Evolutionary conservation across 2,797 vertebrate genomes (phyloP), one percentile per base, ranked within the genome.

Genomic region (Enteromius viviparus): DNA sequence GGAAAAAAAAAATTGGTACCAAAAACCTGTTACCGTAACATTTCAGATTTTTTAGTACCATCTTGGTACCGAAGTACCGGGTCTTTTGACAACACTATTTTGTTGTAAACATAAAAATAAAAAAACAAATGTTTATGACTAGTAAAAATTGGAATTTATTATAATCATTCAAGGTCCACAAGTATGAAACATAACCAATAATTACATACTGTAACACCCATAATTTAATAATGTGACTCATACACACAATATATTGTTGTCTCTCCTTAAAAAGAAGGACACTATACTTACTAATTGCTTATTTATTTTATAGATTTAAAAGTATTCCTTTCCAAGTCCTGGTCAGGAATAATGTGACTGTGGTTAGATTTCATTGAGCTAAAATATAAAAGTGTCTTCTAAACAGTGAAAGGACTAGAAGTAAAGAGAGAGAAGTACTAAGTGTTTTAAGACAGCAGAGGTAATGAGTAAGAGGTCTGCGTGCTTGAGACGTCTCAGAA

Each of bases 401-500:
- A 45, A 71, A 11, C 32, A 58, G 32, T 5, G 72, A 32, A 21
- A 23, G 9, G 19, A 49, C 58, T 15, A 53, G 40, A 29, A 45
- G 68, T 37, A n/a, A 15, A 34, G 40, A 64, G 21, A 55, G 68
- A 78, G 40, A 64, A 26, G 66, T n/a, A 60, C 21, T 51, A 53
- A 17, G 40, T 23, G 29, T 62, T 47, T 76, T 26, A 49, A 47
- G 32, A 40, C 51, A 10, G 55, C 26, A 19, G 32, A 60, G 66
- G 53, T 84, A 40, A 51, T 78, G 82, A 78, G 76, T 78, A 37
- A 78, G 66, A 6, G 42, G 77, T 84, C 82, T 64, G 82, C 53
- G 42, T 72, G 76, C 81, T 72, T 78, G 26, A 70, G 64, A 49
- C 11, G 15, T 29, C 42, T 78, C 49, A 47, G 47, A 42, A 84